Evolutionary conservation across 2,797 vertebrate species (phyloP), one percentile per base, ranked within the genome.

Genomic region (Dallia pectoralis): DNA sequence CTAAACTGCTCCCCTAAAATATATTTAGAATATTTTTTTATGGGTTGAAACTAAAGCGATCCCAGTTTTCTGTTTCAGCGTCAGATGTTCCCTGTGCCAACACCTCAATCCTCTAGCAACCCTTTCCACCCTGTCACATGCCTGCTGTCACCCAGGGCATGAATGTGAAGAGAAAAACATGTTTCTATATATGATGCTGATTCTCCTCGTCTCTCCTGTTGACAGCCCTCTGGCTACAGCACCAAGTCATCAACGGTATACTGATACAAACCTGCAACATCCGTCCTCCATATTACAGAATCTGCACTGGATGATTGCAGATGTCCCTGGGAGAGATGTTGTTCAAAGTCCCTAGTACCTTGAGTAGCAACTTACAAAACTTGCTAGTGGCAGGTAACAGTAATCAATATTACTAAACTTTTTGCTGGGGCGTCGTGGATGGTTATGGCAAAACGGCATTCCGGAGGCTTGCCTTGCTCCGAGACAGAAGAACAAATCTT

Each of bases 81-180:
- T 70, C 64, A 63, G 29, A 29, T 40, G 66, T 29, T 65, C 22
- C 40, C 65, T 29, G 67, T 72, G 51, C 72, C 27, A 67, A 40
- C 72, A 69, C 33, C 27, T 32, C 22, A 14, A 5, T 53, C 19
- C 51, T 25, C 51, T 19, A 14, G 1, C 19, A 32, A 6, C 36
- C 6, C 59, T 32, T 32, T 49, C 22, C 22, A 36, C 33, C 14
- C 32, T 5, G 22, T 36, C 44, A 40, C 29, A 12, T 53, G 53
- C 71, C 69, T 71, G 70, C 62, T 75, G 70, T 77, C 73, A 67
- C 76, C 73, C 71, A 73, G 74, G 67, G 74, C 70, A 62, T 33
- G 33, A 25, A 27, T 51, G 4, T 49, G 48, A 72, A 25, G 40
- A 53, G 36, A 66, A 56, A 69, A 62, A 70, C 75, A 62, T 47